phyloP scores from a whole-genome alignment of 2,113 vertebrate genomes.

The Onychostoma macrolepis region DNA sequence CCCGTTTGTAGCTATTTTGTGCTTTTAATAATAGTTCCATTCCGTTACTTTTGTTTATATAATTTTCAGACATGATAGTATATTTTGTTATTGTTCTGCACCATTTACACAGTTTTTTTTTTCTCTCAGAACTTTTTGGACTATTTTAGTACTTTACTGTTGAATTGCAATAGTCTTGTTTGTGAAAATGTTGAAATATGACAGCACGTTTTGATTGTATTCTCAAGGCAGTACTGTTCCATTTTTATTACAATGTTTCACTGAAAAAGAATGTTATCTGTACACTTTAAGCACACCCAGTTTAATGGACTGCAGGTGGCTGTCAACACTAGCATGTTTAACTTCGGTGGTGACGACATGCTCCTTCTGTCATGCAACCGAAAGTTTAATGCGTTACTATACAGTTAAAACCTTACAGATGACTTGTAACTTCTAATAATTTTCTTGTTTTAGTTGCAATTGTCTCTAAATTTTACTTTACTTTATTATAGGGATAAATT shows the following conservation, averaged over 20 bases:
- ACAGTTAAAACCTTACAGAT: neutral
- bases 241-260: constrained; percentile 34
- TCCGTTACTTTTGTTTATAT: neutral
- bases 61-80: neutral
- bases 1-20: neutral
- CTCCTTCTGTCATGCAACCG: constrained; percentile 19
- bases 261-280: constrained; percentile 58
- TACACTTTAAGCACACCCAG: constrained; percentile 51
- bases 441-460: neutral
- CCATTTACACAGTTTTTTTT: neutral
- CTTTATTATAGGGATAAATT: too few relatives aligned
- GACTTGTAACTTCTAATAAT: too few relatives aligned
- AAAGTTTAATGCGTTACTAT: neutral
- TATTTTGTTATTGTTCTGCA: neutral
- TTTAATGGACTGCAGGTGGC: constrained; percentile 48
- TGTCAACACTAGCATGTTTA: constrained; percentile 61
- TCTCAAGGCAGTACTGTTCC: neutral
- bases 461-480: neutral
- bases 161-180: neutral
- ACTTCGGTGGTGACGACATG: constrained; percentile 58
- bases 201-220: neutral
- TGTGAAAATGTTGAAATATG: neutral
- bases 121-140: neutral
- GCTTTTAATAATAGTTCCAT: neutral
- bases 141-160: constrained; percentile 7